phyloP scores from a whole-genome alignment of 1,140 invertebrate genomes.

The Scaptomyza montana region DNA sequence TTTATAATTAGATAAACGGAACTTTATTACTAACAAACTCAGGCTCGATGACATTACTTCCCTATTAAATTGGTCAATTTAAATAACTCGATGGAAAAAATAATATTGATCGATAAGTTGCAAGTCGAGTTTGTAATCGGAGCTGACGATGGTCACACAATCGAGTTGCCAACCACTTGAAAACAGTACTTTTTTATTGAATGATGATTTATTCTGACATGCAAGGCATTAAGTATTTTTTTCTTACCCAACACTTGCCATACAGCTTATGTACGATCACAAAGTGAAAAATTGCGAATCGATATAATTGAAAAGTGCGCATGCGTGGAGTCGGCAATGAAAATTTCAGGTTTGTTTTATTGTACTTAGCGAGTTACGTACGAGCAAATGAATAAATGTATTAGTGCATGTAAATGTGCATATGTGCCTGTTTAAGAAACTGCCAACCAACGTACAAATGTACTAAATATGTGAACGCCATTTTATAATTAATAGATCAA shows the following conservation, averaged over 20 bases:
- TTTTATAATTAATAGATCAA: constrained; percentile 23
- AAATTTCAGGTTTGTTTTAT: constrained; percentile 45
- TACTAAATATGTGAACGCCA: constrained; percentile 6
- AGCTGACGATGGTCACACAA: no score
- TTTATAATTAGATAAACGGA: no score
- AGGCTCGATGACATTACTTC: not conserved
- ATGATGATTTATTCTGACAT: constrained; percentile 15
- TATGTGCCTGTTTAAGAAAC: constrained; percentile 27
- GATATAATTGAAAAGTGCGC: constrained; percentile 41
- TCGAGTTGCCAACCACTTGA: constrained; percentile 1
- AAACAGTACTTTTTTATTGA: not conserved
- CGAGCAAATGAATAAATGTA: not conserved
- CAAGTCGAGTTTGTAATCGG: not conserved
- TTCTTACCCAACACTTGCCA: constrained; percentile 16
- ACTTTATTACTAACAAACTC: not conserved
- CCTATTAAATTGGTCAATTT: not conserved
- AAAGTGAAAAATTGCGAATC: constrained; percentile 44
- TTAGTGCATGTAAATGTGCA: not conserved
- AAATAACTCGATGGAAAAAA: no score
- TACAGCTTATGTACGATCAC: constrained; percentile 30
- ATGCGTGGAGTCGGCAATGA: constrained; percentile 48
- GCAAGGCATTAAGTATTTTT: constrained; percentile 2
- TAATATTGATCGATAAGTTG: not conserved
- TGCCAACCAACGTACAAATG: constrained; percentile 30
- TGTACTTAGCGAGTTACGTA: constrained; percentile 13